Percentiles rank a stretch among this genome's conserved stretches.
These are phyloP conservation scores for Notiomystis cincta DNA, from an alignment of 2,113 vertebrate species.

Conservation along the genomic window DNA sequence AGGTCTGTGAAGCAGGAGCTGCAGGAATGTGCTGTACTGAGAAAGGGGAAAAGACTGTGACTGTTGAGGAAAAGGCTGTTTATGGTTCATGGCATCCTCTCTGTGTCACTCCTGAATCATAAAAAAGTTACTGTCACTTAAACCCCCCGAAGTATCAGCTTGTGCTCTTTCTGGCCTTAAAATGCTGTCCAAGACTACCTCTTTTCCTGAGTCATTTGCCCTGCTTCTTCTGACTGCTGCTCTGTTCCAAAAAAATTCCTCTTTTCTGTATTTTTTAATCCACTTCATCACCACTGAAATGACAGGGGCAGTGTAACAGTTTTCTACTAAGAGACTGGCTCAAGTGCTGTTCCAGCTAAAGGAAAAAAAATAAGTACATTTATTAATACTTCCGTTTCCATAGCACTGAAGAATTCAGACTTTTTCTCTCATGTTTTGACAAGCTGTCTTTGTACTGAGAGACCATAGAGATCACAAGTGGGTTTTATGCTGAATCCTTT, in stretches of 20 bases:
- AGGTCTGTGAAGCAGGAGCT: not conserved
- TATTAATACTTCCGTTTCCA: slow-evolving; percentile 22
- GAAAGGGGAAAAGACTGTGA: not conserved
- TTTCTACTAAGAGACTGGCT: not conserved
- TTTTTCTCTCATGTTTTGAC: slow-evolving; percentile 1
- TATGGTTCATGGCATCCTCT: not conserved
- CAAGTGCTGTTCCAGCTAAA: not conserved
- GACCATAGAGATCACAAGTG: not conserved
- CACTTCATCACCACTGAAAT: not conserved
- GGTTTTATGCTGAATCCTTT: slow-evolving; percentile 20
- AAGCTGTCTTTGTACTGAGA: not conserved
- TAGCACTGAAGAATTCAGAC: slow-evolving; percentile 14
- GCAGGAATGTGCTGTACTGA: not conserved
- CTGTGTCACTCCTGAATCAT: not conserved
- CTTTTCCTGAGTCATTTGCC: not conserved
- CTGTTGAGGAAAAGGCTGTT: not conserved
- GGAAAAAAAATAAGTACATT: not conserved
- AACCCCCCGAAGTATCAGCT: rapidly evolving
- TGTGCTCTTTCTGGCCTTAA: not conserved
- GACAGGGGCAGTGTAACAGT: not conserved
- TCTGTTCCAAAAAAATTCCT: not conserved
- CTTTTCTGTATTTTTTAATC: not conserved
- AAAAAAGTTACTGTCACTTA: not conserved
- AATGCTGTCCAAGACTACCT: rapidly evolving
- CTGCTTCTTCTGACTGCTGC: not conserved